Conservation (phyloP, 2,113 vertebrate genomes). For the Ondatra zibethicus region DNA sequence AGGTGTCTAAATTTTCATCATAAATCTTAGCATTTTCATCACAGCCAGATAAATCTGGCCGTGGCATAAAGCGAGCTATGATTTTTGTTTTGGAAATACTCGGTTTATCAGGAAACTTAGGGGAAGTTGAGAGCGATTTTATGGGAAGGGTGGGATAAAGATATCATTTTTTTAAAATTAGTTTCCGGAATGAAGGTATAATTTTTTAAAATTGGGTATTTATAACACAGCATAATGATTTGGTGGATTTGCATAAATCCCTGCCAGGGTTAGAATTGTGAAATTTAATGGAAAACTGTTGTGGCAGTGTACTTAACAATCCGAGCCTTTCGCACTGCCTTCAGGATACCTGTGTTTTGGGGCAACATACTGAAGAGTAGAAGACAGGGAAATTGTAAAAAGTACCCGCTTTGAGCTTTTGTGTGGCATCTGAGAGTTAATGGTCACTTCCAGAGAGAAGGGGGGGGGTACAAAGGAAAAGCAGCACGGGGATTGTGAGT, state of each 20-base stretch:
- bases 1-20: not conserved
- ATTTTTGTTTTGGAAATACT: conserved; percentile 19
- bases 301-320: not conserved
- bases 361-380: not conserved
- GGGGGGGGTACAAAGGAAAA: not conserved
- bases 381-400: not conserved
- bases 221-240: not conserved
- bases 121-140: conserved; percentile 12
- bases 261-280: not conserved
- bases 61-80: not conserved
- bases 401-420: not conserved
- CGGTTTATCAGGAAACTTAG: not conserved
- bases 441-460: not conserved
- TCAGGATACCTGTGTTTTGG: not conserved
- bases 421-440: not conserved
- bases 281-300: not conserved
- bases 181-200: too few relatives aligned
- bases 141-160: not conserved
- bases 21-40: not conserved
- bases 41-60: not conserved
- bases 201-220: not conserved
- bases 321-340: not conserved
- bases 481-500: not conserved
- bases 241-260: not conserved
- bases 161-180: not conserved